phyloP scores from a whole-genome alignment of 2,888 invertebrate genomes.

The Pandemis corylana region DNA sequence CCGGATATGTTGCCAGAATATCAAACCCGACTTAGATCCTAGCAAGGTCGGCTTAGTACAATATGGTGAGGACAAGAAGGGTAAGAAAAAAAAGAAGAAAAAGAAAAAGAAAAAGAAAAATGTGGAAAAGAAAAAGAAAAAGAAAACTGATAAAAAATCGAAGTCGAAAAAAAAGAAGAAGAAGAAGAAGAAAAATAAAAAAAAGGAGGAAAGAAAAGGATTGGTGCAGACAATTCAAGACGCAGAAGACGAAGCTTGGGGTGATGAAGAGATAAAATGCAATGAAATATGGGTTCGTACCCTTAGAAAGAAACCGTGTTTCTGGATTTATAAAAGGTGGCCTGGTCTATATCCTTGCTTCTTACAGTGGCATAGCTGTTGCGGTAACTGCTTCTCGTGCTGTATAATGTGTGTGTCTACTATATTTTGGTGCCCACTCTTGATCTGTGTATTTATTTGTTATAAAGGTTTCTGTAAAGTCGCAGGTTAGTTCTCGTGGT shows the following conservation, averaged over 20 bases:
- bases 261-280: background rate
- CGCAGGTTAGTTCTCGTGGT: too few species aligned
- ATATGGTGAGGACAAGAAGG: background rate
- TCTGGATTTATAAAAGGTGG: background rate
- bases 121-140: background rate
- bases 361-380: conserved; percentile 46
- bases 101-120: background rate
- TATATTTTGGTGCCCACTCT: conserved; percentile 61
- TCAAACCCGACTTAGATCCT: background rate
- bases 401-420: conserved; percentile 49
- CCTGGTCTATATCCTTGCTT: conserved; percentile 52
- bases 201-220: background rate
- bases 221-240: background rate
- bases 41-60: background rate
- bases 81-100: background rate
- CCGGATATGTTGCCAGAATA: background rate
- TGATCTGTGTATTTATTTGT: conserved; percentile 48
- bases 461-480: background rate
- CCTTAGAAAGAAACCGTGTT: background rate
- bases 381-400: conserved; percentile 43
- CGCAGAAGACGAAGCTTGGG: background rate
- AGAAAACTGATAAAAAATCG: background rate
- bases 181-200: background rate
- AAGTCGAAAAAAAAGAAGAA: background rate
- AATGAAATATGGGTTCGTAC: conserved; percentile 1